Conservation (phyloP, 2,113 vertebrate genomes). For the Octodon degus region DNA sequence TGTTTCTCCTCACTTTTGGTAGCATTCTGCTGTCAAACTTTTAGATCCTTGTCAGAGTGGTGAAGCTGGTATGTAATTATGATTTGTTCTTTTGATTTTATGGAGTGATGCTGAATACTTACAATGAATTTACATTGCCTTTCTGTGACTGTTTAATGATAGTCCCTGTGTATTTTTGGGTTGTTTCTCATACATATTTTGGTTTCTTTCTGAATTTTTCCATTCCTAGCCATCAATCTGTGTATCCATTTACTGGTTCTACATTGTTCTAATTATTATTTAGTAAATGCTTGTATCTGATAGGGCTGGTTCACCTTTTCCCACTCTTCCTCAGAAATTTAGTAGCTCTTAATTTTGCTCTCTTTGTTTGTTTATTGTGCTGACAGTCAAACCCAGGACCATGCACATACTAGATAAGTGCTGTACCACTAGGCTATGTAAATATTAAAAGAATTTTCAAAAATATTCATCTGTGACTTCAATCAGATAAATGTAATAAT, state of each 20-base stretch:
- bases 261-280: constrained; percentile 48
- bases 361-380: background rate
- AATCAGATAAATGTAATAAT: constrained; percentile 48
- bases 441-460: constrained; percentile 29
- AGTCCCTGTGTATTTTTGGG: background rate
- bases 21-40: background rate
- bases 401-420: background rate
- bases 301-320: background rate
- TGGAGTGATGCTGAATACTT: background rate
- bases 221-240: background rate
- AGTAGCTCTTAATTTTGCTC: constrained; percentile 18
- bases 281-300: background rate
- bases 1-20: background rate
- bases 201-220: constrained; percentile 15
- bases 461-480: constrained; percentile 20
- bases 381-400: background rate
- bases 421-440: background rate
- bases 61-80: constrained; percentile 36
- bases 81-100: constrained; percentile 54
- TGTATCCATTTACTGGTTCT: constrained; percentile 32
- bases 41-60: background rate
- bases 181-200: constrained; percentile 31
- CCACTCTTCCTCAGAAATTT: background rate
- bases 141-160: constrained; percentile 47
- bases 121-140: background rate